Conservation (phyloP, 2,113 vertebrate genomes). For the Platycercus adscitus region DNA sequence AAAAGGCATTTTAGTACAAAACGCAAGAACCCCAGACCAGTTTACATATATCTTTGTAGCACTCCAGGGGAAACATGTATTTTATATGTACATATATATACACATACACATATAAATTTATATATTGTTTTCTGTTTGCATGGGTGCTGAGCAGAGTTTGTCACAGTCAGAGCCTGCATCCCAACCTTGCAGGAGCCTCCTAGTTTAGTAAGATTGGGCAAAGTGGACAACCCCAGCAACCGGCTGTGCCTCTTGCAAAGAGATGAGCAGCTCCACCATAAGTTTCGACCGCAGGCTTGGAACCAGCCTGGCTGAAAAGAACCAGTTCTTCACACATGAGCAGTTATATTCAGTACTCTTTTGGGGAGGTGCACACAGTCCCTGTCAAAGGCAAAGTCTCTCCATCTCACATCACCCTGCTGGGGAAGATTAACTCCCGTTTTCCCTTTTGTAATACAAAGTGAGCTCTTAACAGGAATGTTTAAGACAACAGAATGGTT, state of each 20-base stretch:
- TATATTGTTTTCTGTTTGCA: no score
- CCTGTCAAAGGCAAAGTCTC: neutral
- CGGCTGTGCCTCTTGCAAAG: fast-evolving
- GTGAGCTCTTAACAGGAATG: neutral
- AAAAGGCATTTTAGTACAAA: neutral
- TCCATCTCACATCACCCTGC: neutral
- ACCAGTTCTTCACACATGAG: fast-evolving
- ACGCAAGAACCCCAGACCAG: fast-evolving
- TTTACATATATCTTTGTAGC: fast-evolving
- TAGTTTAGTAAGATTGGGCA: no score
- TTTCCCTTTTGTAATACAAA: neutral
- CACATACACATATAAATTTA: neutral
- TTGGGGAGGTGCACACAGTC: fast-evolving
- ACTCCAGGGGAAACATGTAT: neutral
- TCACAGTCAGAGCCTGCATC: fast-evolving
- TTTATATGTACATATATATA: neutral
- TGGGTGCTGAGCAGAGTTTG: neutral
- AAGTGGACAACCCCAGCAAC: neutral
- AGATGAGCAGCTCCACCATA: fast-evolving
- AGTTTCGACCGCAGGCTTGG: neutral
- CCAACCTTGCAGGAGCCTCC: neutral
- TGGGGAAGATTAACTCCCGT: neutral
- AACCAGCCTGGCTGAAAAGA: neutral
- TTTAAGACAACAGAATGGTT: neutral
- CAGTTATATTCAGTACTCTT: fast-evolving